Conservation (phyloP, 2,797 vertebrate species). For the Atherinosoma microstoma region DNA sequence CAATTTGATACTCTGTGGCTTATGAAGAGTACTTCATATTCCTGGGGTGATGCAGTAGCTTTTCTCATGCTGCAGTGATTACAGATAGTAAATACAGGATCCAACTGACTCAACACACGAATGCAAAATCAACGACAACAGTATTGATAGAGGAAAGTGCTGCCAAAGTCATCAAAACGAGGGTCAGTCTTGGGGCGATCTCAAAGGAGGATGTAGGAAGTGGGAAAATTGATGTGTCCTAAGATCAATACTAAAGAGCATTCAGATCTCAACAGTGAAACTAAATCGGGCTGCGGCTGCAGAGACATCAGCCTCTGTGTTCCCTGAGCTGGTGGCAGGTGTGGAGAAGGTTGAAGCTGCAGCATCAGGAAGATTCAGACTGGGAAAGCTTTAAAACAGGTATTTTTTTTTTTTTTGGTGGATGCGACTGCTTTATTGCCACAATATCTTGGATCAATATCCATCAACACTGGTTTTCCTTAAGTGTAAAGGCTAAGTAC, state of each 20-base stretch:
- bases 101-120: not conserved
- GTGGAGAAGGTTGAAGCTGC: conserved; percentile 24
- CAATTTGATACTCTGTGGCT: not conserved
- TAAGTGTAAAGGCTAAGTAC: conserved; percentile 64
- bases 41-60: not conserved
- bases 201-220: conserved; percentile 77
- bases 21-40: not conserved
- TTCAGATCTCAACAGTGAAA: conserved; percentile 73
- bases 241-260: conserved; percentile 75
- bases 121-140: conserved; percentile 1
- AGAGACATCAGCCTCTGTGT: conserved; percentile 16
- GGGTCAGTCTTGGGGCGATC: conserved; percentile 44
- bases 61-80: conserved; percentile 4
- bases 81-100: not conserved
- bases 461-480: conserved; percentile 63
- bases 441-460: conserved; percentile 65
- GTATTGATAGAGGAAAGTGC: conserved; percentile 22
- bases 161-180: conserved; percentile 38
- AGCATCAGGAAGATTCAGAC: conserved; percentile 20
- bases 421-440: conserved; percentile 29
- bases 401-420: conserved; percentile 19
- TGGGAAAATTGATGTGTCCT: conserved; percentile 75
- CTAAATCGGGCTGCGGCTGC: conserved; percentile 61
- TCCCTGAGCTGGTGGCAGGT: conserved; percentile 36
- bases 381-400: not conserved